Evolutionary conservation across 2,797 vertebrate species (phyloP), one percentile per base, ranked within the genome.

Genomic region (Semaprochilodus insignis): DNA sequence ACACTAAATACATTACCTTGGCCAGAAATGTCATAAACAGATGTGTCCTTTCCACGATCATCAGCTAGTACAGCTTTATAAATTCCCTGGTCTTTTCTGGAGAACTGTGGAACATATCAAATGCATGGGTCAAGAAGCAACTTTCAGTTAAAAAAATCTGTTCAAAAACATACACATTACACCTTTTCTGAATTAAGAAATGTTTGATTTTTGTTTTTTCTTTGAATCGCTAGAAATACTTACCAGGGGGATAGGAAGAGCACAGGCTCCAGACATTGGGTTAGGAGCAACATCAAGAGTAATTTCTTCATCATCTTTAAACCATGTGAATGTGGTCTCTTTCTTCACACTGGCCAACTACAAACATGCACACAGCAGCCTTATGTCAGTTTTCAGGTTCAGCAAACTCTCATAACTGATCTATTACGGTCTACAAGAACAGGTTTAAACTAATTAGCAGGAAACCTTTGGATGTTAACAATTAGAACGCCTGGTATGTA

Each of bases 331-430:
- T 66, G 91, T 79, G 0, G 97, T 97, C 77, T 99, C 97, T 88
- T 96, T 99, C 94, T 97, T 98, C 66, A 94, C 96, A 80, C 99
- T 99, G 0, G 98, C 97, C 76, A 98, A 91, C 98, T 99, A 79
- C 63, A 55, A 57, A 71, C 25, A 70, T 59, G 72, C 21, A 4
- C 54, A 72, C 7, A 62, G 1, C 40, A 40, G 15, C 36, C 13
- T 16, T 21, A 51, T 11, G 17, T 51, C 1, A 34, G 7, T 36
- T 21, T 3, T 40, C 48, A 27, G 21, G 31, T 69, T 75, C 4
- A 69, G 54, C 17, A 15, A 55, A 51, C 31, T 31, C 31, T 31
- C 31, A 31, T 31, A 31, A 31, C 31, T 6, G 23, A 72, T 48
- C 19, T 16, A 63, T 2, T 27, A 8, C 5, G 5, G 40, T 40